Base-by-base conservation (phyloP, 2,888 invertebrate species). In the Amaurobius ferox region DNA sequence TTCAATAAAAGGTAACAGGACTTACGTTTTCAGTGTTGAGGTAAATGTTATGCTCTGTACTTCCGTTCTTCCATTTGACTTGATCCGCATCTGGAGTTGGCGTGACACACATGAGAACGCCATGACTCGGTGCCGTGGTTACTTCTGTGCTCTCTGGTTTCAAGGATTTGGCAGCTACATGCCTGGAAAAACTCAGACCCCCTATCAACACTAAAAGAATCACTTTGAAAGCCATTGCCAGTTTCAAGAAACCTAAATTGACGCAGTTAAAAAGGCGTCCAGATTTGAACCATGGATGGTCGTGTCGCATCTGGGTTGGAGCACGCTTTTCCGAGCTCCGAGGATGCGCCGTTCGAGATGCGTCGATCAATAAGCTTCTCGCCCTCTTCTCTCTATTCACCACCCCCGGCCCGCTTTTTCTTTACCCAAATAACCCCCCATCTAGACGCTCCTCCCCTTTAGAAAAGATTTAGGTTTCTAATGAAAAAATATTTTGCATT, bases 281-380 rank as follows among this genome's bases (percentile, higher is more conserved):
- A 55, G 68, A 32, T n/a, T 55, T 35, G 26, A 55, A 61, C 30
- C 30, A 79, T 61, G 78, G 71, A 35, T 19, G 55, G 39, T 40
- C 28, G 68, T 28, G 66, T 39, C 28, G 79, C 79, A 66, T 79
- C 79, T 79, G 79, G 64, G 16, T 29, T 32, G n/a, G 61, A 70
- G 72, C 79, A 79, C 79, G 72, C 78, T 40, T 61, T 68, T 13
- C 67, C 30, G 32, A 39, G 26, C 61, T 29, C 44, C 6, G 72
- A 71, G 71, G 79, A 79, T 79, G 79, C 79, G 79, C 79, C 64
- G 79, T 28, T n/a, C 29, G 40, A 62, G 78, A 72, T 66, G 79
- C 79, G 79, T 66, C 79, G 79, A 79, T 79, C 79, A 72, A 79
- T 79, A 62, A 5, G 2, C n/a, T 16, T 44, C n/a, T n/a, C n/a